Percentiles rank a stretch among this genome's conserved stretches.
Evolutionary conservation across 2,888 invertebrate species (phyloP).

Genomic region (Amiota communis): DNA sequence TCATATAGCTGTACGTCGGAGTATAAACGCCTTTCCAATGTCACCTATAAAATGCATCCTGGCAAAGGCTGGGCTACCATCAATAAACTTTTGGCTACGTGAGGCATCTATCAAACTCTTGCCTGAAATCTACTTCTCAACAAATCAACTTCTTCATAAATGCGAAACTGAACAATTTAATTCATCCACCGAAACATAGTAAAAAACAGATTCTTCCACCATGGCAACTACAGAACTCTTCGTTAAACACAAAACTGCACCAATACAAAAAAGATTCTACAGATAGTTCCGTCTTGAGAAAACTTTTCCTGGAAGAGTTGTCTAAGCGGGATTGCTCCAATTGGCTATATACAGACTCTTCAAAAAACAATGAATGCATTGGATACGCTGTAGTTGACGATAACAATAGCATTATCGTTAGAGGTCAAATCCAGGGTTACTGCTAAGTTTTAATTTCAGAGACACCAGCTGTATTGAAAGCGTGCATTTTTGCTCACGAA

Average conservation of each 20-base stretch:
- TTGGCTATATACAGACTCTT: no score
- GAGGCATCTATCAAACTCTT: not conserved
- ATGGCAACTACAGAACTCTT: not conserved
- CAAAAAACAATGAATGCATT: constrained; percentile 5
- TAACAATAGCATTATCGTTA: not conserved
- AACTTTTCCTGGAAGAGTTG: no score
- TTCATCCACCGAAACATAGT: not conserved
- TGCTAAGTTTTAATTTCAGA: not conserved
- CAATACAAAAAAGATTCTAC: not conserved
- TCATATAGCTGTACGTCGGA: not conserved
- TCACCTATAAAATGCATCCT: not conserved
- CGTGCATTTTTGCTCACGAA: not conserved
- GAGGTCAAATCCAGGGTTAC: not conserved
- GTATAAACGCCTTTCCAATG: constrained; percentile 6
- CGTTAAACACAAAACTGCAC: not conserved
- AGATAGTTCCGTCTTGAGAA: not conserved
- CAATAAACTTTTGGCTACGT: not conserved
- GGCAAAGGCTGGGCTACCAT: not conserved
- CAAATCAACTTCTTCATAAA: no score
- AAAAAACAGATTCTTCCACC: not conserved
- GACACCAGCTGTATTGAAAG: not conserved
- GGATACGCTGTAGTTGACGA: not conserved
- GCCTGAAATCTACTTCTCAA: not conserved
- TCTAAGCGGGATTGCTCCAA: constrained; percentile 9
- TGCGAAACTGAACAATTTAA: not conserved